Percentiles rank a stretch among this genome's conserved stretches.
Evolutionary conservation across 2,113 vertebrate species (phyloP).

Genomic region (Mobula hypostoma): DNA sequence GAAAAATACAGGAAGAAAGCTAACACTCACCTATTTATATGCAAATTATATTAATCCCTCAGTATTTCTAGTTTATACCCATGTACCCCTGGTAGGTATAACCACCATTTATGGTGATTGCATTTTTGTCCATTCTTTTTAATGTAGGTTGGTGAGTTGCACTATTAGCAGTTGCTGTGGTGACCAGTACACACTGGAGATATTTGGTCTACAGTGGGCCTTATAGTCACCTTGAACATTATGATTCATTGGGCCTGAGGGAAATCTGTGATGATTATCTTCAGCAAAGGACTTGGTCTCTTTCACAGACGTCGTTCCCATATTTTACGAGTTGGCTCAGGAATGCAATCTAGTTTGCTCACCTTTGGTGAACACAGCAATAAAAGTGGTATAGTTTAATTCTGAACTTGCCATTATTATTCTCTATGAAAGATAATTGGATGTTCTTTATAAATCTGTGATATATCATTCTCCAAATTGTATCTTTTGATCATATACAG

Average conservation of each 20-base stretch:
- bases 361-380: background rate
- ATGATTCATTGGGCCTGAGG: constrained; percentile 26
- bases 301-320: background rate
- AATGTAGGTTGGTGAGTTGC: background rate
- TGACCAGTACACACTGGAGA: background rate
- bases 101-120: background rate
- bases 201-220: background rate
- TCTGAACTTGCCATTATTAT: background rate
- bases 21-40: background rate
- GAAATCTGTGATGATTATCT: constrained; percentile 5
- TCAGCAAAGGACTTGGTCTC: background rate
- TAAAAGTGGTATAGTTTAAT: background rate
- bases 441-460: background rate
- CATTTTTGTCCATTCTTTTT: background rate
- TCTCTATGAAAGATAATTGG: background rate
- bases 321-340: background rate
- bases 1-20: background rate
- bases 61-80: background rate
- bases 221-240: background rate
- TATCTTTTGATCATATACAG: background rate
- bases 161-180: constrained; percentile 6
- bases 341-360: background rate
- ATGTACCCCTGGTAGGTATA: background rate
- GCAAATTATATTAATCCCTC: background rate
- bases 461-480: background rate